Conservation (phyloP, 2,113 vertebrate species). For the Phycodurus eques region DNA sequence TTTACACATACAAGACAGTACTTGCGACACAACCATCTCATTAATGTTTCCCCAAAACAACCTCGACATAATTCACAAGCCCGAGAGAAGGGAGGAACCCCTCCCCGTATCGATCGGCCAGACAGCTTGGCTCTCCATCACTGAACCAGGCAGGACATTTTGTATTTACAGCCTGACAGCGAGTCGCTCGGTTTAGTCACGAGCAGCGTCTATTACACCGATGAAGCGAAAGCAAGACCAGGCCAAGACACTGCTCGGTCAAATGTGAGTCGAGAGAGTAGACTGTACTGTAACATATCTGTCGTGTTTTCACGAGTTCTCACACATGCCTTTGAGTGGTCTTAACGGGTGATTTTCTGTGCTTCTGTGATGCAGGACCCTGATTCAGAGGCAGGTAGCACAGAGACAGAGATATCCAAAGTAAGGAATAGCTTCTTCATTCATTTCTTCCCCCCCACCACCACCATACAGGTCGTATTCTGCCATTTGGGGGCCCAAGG, state of each 20-base stretch:
- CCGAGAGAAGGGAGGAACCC: not conserved
- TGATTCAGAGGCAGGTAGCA: slow-evolving; percentile 48
- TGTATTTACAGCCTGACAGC: slow-evolving; percentile 53
- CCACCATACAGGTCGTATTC: no score
- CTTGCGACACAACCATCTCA: not conserved
- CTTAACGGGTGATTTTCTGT: not conserved
- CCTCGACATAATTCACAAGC: not conserved
- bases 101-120: not conserved
- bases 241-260: slow-evolving; percentile 21
- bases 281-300: not conserved
- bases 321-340: not conserved
- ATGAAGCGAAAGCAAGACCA: slow-evolving; percentile 40
- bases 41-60: not conserved
- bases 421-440: slow-evolving; percentile 10
- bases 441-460: no score
- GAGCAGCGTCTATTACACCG: slow-evolving; percentile 36
- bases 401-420: slow-evolving; percentile 21
- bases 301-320: not conserved
- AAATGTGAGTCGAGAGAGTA: slow-evolving; percentile 47
- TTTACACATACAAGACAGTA: not conserved
- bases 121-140: slow-evolving; percentile 15
- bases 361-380: slow-evolving; percentile 47
- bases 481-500: no score
- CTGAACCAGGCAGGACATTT: slow-evolving; percentile 33
- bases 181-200: slow-evolving; percentile 40